phyloP scores from a whole-genome alignment of 2,888 invertebrate species.

The Dendrolimus houi region DNA sequence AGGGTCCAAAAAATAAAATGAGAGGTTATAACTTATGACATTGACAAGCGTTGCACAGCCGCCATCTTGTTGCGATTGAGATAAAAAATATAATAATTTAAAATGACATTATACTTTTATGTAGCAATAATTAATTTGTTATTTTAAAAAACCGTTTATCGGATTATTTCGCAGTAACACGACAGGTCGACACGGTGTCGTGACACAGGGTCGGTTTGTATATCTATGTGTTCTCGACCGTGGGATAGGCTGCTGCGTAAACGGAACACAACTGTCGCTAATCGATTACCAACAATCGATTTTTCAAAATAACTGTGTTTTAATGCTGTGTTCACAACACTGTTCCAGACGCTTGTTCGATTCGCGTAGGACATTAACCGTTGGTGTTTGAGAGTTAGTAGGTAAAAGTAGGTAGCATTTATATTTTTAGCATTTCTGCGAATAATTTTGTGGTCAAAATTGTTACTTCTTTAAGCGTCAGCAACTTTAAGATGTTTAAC shows the following conservation, averaged over 20 bases:
- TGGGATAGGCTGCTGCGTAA: slow-evolving; percentile 62
- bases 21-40: too few species aligned
- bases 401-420: too few species aligned
- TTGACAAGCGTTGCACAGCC: too few species aligned
- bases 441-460: too few species aligned
- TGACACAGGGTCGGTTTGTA: slow-evolving; percentile 31
- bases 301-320: slow-evolving; percentile 67
- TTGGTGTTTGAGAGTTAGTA: too few species aligned
- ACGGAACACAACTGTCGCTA: slow-evolving; percentile 63
- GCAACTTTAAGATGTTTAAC: too few species aligned
- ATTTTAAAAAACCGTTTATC: slow-evolving; percentile 53
- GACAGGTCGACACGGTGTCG: slow-evolving; percentile 38
- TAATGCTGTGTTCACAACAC: not conserved
- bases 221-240: slow-evolving; percentile 37
- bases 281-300: slow-evolving; percentile 69
- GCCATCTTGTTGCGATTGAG: too few species aligned
- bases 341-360: not conserved
- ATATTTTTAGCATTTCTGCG: too few species aligned
- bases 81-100: too few species aligned
- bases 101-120: slow-evolving; percentile 10
- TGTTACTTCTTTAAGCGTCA: too few species aligned
- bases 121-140: slow-evolving; percentile 44
- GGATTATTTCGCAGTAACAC: slow-evolving; percentile 43
- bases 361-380: not conserved
- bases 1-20: too few species aligned